phyloP scores from a whole-genome alignment of 2,797 vertebrate genomes.

The Bufotes viridis region DNA sequence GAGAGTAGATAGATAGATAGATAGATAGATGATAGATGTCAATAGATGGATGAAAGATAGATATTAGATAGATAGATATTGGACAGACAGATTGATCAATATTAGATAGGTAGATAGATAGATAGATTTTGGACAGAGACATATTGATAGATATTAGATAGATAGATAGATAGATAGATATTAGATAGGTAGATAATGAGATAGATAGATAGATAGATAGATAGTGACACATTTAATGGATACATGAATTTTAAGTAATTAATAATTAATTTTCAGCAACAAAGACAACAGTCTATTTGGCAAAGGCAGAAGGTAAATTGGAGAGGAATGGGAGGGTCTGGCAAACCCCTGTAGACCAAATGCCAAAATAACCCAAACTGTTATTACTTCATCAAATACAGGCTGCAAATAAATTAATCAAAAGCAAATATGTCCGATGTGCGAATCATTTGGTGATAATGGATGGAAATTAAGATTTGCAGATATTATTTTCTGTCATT shows the following conservation, averaged over 20 bases:
- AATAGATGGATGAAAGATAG: too few relatives aligned
- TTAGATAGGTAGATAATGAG: too few relatives aligned
- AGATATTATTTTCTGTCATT: constrained; percentile 99
- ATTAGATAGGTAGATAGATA: neutral
- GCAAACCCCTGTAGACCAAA: constrained; percentile 84
- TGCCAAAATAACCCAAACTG: constrained; percentile 86
- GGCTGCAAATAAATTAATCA: constrained; percentile 98
- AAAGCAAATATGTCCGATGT: constrained; percentile 84
- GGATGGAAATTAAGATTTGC: constrained; percentile 96
- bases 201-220: neutral
- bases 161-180: too few relatives aligned
- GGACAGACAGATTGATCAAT: too few relatives aligned
- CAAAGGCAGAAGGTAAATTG: neutral
- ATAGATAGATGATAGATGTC: neutral
- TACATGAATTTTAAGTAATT: constrained; percentile 85
- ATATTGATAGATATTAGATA: too few relatives aligned
- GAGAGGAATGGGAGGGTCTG: constrained; percentile 73
- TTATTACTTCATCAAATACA: constrained; percentile 98
- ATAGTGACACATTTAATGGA: constrained; percentile 8
- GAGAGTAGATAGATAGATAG: neutral
- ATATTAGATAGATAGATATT: too few relatives aligned
- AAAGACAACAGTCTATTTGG: constrained; percentile 73
- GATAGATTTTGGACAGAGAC: too few relatives aligned
- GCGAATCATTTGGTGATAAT: constrained; percentile 92
- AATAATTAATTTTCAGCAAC: constrained; percentile 87